These are phyloP conservation scores for Melipona bicolor DNA, from an alignment of 2,888 invertebrate species.

Conservation along the genomic window DNA sequence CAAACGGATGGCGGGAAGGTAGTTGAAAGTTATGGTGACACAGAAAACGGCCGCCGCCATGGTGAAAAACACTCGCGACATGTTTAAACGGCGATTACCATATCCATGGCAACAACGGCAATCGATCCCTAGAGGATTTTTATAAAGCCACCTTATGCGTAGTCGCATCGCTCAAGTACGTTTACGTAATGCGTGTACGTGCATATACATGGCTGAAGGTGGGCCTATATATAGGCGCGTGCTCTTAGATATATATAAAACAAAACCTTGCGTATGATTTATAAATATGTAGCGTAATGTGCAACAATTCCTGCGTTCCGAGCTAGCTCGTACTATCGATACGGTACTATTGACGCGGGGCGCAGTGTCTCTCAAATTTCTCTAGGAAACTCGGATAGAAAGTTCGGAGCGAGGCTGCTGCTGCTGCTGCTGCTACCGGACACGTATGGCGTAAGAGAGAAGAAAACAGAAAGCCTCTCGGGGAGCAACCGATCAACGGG, in stretches of 20 bases:
- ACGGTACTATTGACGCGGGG: slow-evolving; percentile 36
- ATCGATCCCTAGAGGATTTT: slow-evolving; percentile 68
- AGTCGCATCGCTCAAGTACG: slow-evolving; percentile 68
- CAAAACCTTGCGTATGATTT: slow-evolving; percentile 64
- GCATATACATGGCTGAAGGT: slow-evolving; percentile 61
- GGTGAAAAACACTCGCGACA: slow-evolving; percentile 59
- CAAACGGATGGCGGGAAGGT: slow-evolving; percentile 18
- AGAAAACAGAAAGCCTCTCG: too few species aligned
- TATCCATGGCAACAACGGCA: slow-evolving; percentile 70
- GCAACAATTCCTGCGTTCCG: slow-evolving; percentile 58
- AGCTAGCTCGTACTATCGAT: slow-evolving; percentile 60
- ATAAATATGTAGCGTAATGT: slow-evolving; percentile 66
- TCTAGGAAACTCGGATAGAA: too few species aligned
- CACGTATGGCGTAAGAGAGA: too few species aligned
- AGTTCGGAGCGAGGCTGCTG: too few species aligned
- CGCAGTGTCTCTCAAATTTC: slow-evolving; percentile 58
- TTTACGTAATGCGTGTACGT: slow-evolving; percentile 70
- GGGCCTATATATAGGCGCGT: slow-evolving; percentile 55
- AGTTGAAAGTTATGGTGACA: slow-evolving; percentile 50
- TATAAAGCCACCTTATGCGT: slow-evolving; percentile 70
- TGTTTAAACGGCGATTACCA: slow-evolving; percentile 66
- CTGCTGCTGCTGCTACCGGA: too few species aligned
- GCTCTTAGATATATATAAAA: slow-evolving; percentile 57
- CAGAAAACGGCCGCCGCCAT: slow-evolving; percentile 42
- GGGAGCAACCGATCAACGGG: not conserved